Evolutionary conservation across 1,140 invertebrate species (phyloP).

Genomic region (Rhysida immarginata): DNA sequence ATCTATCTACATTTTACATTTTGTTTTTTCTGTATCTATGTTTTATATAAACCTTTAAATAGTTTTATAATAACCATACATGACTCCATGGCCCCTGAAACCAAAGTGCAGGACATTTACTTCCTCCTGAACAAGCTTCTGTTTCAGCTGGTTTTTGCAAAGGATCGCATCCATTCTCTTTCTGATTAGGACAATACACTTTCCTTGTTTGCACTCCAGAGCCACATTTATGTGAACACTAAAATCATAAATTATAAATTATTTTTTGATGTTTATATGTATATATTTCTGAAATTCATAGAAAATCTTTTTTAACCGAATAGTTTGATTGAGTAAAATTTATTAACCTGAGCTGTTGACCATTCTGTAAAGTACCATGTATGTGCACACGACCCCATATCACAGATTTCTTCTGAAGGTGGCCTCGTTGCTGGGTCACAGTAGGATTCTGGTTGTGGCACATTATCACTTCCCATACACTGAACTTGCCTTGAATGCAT

Average conservation of each 20-base stretch:
- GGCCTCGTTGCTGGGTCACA: constrained; percentile 26
- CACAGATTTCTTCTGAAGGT: constrained; percentile 30
- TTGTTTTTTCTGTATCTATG: too few species aligned
- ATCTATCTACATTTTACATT: too few species aligned
- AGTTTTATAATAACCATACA: too few species aligned
- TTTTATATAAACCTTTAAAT: too few species aligned
- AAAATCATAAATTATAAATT: constrained; percentile 1
- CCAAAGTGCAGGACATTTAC: constrained; percentile 48
- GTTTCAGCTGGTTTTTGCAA: constrained; percentile 38
- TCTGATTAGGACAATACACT: constrained; percentile 36
- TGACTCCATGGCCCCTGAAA: constrained; percentile 45
- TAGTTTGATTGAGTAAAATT: too few species aligned
- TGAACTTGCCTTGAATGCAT: constrained; percentile 29
- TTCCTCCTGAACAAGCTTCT: constrained; percentile 39
- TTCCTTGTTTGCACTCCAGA: constrained; percentile 44
- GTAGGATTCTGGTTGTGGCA: constrained; percentile 17
- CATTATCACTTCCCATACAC: constrained; percentile 24
- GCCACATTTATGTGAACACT: constrained; percentile 39
- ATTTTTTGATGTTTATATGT: too few species aligned
- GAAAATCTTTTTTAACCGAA: too few species aligned
- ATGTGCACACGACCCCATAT: constrained; percentile 32
- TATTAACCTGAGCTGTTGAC: constrained; percentile 32
- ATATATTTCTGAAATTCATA: too few species aligned
- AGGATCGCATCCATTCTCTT: constrained; percentile 32
- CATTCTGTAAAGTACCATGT: constrained; percentile 34